Conservation (phyloP, 1,140 invertebrate genomes). For the Cotesia chilonis region DNA sequence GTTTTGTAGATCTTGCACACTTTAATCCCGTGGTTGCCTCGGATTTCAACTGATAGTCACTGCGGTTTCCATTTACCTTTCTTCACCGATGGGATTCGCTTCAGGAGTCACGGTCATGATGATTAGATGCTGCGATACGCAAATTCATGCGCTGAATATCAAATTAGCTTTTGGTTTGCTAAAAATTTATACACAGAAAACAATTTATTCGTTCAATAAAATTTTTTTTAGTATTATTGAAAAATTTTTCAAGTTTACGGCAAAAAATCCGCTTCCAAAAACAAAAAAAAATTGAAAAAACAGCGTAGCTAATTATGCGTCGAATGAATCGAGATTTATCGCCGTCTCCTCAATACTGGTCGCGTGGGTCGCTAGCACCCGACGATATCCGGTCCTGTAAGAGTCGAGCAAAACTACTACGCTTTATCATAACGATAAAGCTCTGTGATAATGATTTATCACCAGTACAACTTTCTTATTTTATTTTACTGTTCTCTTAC, state of each 20-base stretch:
- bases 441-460: conserved; percentile 28
- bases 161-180: neutral
- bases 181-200: neutral
- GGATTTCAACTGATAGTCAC: conserved; percentile 28
- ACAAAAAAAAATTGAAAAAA: conserved; percentile 32
- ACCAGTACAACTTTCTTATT: neutral
- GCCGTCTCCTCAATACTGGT: conserved; percentile 32
- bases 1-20: conserved; percentile 9
- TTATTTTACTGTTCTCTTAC: too few relatives aligned
- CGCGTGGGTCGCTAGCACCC: conserved; percentile 31
- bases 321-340: conserved; percentile 51
- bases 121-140: neutral
- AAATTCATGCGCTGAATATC: conserved; percentile 3
- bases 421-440: conserved; percentile 26
- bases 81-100: neutral
- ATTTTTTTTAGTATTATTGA: neutral
- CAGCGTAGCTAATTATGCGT: conserved; percentile 40
- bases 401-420: conserved; percentile 29
- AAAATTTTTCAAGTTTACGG: neutral
- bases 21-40: conserved; percentile 28
- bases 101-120: conserved; percentile 3
- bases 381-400: conserved; percentile 28
- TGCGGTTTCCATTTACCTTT: conserved; percentile 26
- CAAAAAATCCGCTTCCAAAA: neutral
- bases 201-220: too few relatives aligned